These are phyloP conservation scores for Merluccius polli DNA, from an alignment of 2,797 vertebrate species.

Conservation along the genomic window DNA sequence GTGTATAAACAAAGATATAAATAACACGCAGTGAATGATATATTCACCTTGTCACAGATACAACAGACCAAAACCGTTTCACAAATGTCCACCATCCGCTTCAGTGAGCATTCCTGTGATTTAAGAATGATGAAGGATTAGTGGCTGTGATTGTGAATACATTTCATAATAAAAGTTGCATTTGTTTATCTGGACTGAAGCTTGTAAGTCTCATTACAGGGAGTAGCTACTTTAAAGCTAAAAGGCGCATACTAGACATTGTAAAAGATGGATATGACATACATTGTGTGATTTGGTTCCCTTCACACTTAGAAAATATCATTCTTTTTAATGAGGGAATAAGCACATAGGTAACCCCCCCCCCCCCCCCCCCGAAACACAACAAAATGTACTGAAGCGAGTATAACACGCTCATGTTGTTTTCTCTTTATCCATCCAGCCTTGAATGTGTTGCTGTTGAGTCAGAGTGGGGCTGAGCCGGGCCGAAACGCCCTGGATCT, in stretches of 20 bases:
- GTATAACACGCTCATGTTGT: not conserved
- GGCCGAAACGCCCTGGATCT: not conserved
- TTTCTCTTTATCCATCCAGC: not conserved
- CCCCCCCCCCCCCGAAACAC: not conserved
- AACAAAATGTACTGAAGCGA: not conserved
- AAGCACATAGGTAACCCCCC: not conserved
- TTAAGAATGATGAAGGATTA: not conserved
- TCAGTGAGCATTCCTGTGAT: not conserved
- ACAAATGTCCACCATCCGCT: not conserved
- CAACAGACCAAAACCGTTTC: not conserved
- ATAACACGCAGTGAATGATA: not conserved
- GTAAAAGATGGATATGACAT: not conserved
- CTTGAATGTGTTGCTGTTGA: slow-evolving; percentile 3
- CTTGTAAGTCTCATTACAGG: not conserved
- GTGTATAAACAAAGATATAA: not conserved
- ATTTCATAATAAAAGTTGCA: not conserved
- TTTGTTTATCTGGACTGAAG: not conserved
- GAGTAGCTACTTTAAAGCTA: not conserved
- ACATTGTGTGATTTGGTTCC: not conserved
- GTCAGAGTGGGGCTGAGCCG: not conserved
- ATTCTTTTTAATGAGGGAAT: not conserved
- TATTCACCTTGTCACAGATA: not conserved
- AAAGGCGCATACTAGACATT: not conserved
- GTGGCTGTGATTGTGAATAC: not conserved
- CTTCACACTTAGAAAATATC: not conserved